These are phyloP conservation scores for Cenopis cana DNA, from an alignment of 2,888 invertebrate genomes.

Conservation along the genomic window DNA sequence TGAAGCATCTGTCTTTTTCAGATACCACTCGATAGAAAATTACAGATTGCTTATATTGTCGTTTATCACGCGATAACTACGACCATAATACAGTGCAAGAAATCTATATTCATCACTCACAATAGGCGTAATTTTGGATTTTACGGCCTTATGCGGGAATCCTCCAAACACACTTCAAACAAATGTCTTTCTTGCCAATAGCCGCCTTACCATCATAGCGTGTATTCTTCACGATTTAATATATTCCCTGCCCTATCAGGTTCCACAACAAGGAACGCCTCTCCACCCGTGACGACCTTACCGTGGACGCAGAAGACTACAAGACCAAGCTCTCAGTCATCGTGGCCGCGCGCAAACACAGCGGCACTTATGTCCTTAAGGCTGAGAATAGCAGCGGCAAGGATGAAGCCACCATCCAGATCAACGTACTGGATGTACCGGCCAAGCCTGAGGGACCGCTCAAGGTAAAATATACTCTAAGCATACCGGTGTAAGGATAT, in stretches of 20 bases:
- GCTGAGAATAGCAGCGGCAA: slow-evolving; percentile 95
- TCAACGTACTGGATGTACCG: slow-evolving; percentile 94
- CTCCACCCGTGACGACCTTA: slow-evolving; percentile 87
- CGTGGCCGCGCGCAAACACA: slow-evolving; percentile 90
- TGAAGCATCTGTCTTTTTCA: too few relatives aligned
- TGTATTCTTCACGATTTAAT: neutral
- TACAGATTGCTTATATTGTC: too few relatives aligned
- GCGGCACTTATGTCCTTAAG: slow-evolving; percentile 93
- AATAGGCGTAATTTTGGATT: too few relatives aligned
- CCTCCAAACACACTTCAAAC: too few relatives aligned
- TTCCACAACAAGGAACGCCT: slow-evolving; percentile 94
- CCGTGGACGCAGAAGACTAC: slow-evolving; percentile 93
- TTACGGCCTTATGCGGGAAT: too few relatives aligned
- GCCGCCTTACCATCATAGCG: too few relatives aligned
- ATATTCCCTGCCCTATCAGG: slow-evolving; percentile 55
- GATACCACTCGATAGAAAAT: too few relatives aligned
- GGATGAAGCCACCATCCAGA: slow-evolving; percentile 94
- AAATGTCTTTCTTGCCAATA: too few relatives aligned
- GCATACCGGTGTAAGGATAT: neutral
- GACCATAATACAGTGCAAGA: too few relatives aligned
- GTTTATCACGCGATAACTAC: too few relatives aligned
- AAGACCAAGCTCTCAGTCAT: slow-evolving; percentile 92
- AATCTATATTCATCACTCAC: too few relatives aligned
- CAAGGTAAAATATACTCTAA: slow-evolving; percentile 79
- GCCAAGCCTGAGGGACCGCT: slow-evolving; percentile 97